These are phyloP conservation scores for Plumapathes pennacea DNA, from an alignment of 92 coral and sea anemone genomes.

Conservation along the genomic window DNA sequence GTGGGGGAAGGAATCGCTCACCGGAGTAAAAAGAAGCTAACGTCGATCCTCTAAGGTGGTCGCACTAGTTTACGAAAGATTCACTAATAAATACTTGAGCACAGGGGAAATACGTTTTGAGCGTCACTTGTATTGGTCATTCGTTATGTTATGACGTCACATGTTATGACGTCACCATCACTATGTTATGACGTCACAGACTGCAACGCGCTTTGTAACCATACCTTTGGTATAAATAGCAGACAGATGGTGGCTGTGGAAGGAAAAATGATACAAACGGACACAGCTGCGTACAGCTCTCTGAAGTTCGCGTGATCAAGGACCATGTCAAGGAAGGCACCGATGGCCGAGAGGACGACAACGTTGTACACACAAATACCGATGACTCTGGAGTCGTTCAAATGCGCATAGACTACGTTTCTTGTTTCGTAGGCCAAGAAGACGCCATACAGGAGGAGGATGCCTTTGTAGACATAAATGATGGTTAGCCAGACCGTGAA, in stretches of 20 bases:
- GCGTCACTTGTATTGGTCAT: no score
- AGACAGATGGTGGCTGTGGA: conserved; percentile 78
- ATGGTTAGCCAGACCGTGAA: conserved; percentile 71
- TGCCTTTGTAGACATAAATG: conserved; percentile 82
- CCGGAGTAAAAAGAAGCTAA: no score
- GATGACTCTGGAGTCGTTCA: conserved; percentile 92
- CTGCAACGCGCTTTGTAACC: background rate
- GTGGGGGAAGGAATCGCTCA: no score
- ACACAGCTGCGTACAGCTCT: conserved; percentile 65
- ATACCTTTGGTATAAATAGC: conserved; percentile 93
- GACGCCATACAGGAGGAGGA: conserved; percentile 83
- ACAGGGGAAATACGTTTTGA: no score
- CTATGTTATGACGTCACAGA: no score
- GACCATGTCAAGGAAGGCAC: conserved; percentile 72
- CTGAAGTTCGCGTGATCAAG: conserved; percentile 51
- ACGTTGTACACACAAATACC: conserved; percentile 97
- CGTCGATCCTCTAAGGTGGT: no score
- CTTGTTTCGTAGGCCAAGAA: conserved; percentile 96
- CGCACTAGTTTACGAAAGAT: no score
- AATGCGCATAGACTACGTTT: conserved; percentile 87
- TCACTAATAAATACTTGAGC: no score
- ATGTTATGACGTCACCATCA: no score
- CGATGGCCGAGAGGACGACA: conserved; percentile 77
- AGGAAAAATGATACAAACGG: conserved; percentile 85
- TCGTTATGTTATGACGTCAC: no score